phyloP scores from a whole-genome alignment of 2,797 vertebrate species.

The Pseudomugil gertrudae region DNA sequence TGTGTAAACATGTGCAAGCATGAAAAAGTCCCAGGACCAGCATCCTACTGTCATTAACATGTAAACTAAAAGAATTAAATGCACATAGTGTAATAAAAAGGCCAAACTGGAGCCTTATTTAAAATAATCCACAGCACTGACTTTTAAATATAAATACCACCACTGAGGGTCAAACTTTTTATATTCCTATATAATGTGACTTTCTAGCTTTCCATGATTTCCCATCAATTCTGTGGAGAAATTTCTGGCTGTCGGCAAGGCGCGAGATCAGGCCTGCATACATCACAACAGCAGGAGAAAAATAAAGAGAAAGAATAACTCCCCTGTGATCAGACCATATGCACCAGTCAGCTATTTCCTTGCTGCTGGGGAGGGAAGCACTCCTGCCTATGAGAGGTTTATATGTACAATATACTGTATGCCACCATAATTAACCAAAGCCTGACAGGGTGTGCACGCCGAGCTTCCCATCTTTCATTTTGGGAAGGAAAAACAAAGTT shows the following conservation, averaged over 20 bases:
- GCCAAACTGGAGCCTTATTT: too few species aligned
- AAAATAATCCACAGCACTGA: background rate
- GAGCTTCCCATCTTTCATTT: constrained; percentile 34
- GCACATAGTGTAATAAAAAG: too few species aligned
- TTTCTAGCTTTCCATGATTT: constrained; percentile 12
- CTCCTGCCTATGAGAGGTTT: constrained; percentile 37
- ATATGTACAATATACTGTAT: constrained; percentile 41
- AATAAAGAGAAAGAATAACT: constrained; percentile 25
- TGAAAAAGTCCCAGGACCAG: too few species aligned
- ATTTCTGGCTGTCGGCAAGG: constrained; percentile 10
- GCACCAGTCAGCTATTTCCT: constrained; percentile 41
- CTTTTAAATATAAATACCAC: background rate
- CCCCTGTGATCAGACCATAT: constrained; percentile 46
- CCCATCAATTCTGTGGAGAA: constrained; percentile 1
- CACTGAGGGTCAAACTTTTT: background rate
- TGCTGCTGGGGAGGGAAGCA: constrained; percentile 14
- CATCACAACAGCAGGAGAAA: constrained; percentile 16
- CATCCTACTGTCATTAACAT: too few species aligned
- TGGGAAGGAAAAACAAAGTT: constrained; percentile 26
- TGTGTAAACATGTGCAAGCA: too few species aligned
- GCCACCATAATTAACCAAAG: constrained; percentile 36
- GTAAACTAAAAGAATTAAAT: too few species aligned
- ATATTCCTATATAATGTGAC: background rate
- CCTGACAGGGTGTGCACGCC: background rate
- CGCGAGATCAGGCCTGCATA: constrained; percentile 21